Conservation (phyloP, 2,113 vertebrate genomes). For the Cinclus mexicanus region DNA sequence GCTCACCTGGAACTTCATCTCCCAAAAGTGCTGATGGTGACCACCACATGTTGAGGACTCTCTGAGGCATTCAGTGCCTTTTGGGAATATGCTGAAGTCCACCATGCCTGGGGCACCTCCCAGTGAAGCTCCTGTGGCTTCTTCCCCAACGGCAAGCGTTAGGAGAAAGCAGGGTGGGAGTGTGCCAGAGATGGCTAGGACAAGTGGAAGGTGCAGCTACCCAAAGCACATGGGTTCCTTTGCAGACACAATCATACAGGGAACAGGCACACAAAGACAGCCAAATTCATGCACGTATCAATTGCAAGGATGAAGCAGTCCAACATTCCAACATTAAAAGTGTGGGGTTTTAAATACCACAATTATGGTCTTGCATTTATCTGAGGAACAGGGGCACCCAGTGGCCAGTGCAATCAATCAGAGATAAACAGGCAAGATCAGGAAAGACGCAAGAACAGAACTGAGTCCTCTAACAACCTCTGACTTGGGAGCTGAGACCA, state of each 20-base stretch:
- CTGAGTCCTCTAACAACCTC: background rate
- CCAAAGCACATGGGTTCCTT: background rate
- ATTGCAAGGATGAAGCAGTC: background rate
- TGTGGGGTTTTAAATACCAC: background rate
- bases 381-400: background rate
- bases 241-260: background rate
- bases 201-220: background rate
- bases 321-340: background rate
- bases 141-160: rapidly evolving
- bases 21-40: background rate
- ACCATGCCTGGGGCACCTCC: rapidly evolving
- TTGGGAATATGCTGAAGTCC: background rate
- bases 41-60: background rate
- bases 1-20: background rate
- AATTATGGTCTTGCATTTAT: background rate
- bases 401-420: background rate
- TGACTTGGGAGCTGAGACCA: background rate
- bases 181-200: rapidly evolving
- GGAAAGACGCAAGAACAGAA: background rate
- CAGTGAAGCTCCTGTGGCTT: rapidly evolving
- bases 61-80: background rate
- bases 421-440: background rate
- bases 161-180: background rate
- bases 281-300: background rate
- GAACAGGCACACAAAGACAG: background rate